Conservation (phyloP, 2,797 vertebrate genomes). For the Eulemur mongoz region DNA sequence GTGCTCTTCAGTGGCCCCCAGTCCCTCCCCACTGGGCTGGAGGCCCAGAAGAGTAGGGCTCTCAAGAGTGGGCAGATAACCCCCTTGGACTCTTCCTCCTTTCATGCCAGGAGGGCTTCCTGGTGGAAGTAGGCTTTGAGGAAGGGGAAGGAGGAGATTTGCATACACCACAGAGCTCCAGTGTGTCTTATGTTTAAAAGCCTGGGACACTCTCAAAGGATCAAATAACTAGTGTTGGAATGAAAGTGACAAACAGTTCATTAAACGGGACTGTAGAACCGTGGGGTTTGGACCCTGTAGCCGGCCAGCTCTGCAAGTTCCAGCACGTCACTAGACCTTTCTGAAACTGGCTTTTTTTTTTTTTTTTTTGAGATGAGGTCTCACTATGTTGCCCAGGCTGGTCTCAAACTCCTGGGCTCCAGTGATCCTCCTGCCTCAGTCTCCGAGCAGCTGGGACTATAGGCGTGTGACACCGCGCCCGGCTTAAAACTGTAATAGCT, state of each 20-base stretch:
- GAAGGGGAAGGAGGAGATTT: background rate
- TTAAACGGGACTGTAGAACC: fast-evolving
- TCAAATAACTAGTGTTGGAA: background rate
- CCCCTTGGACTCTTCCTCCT: background rate
- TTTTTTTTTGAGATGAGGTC: background rate
- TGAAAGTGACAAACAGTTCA: background rate
- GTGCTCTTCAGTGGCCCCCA: background rate
- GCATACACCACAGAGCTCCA: background rate
- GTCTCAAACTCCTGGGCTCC: background rate
- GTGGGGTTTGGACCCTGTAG: background rate
- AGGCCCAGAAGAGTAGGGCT: background rate
- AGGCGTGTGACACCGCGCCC: background rate
- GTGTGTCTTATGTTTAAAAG: background rate
- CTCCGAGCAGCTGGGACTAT: background rate
- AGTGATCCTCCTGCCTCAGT: background rate
- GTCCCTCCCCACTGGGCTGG: background rate
- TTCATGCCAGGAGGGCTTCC: background rate
- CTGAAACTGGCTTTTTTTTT: background rate
- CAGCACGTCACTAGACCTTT: background rate
- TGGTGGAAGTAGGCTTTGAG: background rate
- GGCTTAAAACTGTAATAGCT: background rate
- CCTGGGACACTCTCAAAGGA: background rate
- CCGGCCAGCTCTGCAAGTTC: background rate
- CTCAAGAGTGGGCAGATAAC: background rate
- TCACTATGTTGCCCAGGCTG: background rate